These are phyloP conservation scores for Protonibea diacanthus DNA, from an alignment of 2,797 vertebrate species.

Conservation along the genomic window DNA sequence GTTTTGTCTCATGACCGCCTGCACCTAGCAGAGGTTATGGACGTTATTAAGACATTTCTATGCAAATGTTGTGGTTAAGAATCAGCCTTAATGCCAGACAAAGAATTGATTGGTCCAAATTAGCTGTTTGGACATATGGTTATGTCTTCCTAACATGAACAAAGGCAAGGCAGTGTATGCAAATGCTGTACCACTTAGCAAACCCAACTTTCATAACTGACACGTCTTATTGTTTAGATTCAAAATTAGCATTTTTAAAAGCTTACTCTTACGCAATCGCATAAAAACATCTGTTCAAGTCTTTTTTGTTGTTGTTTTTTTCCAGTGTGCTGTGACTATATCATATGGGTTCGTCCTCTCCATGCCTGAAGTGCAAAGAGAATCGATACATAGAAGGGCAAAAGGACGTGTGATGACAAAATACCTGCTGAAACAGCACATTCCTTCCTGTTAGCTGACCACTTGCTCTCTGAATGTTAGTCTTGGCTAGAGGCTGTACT, in stretches of 20 bases:
- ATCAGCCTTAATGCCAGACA: conserved; percentile 32
- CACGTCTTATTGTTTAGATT: conserved; percentile 14
- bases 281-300: neutral
- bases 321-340: conserved; percentile 43
- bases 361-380: conserved; percentile 55
- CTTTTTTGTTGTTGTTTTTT: conserved; percentile 4
- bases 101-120: conserved; percentile 50
- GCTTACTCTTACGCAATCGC: neutral
- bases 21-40: conserved; percentile 32
- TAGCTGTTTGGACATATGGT: conserved; percentile 36
- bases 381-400: conserved; percentile 78
- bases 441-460: conserved; percentile 71
- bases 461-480: conserved; percentile 69
- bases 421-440: conserved; percentile 82
- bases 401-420: conserved; percentile 77
- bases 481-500: conserved; percentile 65
- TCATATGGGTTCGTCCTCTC: conserved; percentile 59
- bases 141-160: conserved; percentile 38
- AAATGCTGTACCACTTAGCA: conserved; percentile 27
- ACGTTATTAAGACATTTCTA: conserved; percentile 68
- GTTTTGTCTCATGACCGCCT: conserved; percentile 51
- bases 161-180: conserved; percentile 18
- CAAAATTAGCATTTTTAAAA: conserved; percentile 18
- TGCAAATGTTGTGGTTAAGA: conserved; percentile 64
- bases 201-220: conserved; percentile 15